A percentile compares a stretch with the other conserved stretches of the same genome.
Conservation (phyloP, 2,113 vertebrate genomes). For the Anguilla rostrata region DNA sequence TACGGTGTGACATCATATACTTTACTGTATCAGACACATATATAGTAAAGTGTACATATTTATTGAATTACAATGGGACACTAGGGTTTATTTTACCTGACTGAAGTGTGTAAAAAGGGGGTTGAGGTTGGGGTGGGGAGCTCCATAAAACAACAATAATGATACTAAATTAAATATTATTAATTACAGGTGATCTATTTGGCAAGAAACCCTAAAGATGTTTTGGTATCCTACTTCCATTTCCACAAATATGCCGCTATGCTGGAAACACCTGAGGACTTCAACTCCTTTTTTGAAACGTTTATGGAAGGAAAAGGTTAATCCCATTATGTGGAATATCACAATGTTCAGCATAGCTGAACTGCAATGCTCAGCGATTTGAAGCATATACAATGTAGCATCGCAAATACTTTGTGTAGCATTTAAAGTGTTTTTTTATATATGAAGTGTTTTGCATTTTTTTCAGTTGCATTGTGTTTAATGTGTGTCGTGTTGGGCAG, state of each 20-base stretch:
- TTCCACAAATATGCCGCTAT: slow-evolving; percentile 56
- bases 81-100: too few relatives aligned
- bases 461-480: too few relatives aligned
- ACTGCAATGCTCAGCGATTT: not conserved
- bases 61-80: too few relatives aligned
- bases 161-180: too few relatives aligned
- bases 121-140: too few relatives aligned
- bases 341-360: not conserved
- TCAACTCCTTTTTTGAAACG: slow-evolving; percentile 59
- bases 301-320: slow-evolving; percentile 59
- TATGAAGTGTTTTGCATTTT: too few relatives aligned
- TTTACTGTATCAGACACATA: too few relatives aligned
- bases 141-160: too few relatives aligned
- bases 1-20: too few relatives aligned
- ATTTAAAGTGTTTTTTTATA: not conserved
- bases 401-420: not conserved
- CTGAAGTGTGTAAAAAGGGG: too few relatives aligned
- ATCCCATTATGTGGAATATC: not conserved
- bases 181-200: slow-evolving; percentile 62
- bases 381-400: not conserved
- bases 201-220: slow-evolving; percentile 64
- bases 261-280: slow-evolving; percentile 58
- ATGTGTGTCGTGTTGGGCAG: too few relatives aligned
- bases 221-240: slow-evolving; percentile 60
- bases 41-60: too few relatives aligned